Evolutionary conservation across 2,113 vertebrate species (phyloP).

Genomic region (Cochlearius cochlearius): DNA sequence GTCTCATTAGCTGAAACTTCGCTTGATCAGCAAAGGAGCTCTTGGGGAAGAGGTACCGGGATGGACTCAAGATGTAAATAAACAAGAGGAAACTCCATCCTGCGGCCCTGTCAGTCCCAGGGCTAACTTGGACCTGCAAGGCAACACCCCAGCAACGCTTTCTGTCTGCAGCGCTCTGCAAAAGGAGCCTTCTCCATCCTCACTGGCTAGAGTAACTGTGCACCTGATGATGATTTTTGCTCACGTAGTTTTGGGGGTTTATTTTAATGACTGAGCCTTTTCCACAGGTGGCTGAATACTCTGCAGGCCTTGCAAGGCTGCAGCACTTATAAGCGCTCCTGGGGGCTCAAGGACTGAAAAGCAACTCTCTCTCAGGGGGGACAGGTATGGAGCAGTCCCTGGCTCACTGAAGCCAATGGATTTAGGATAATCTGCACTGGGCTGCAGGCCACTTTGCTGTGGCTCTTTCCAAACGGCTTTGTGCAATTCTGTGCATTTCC

Average conservation of each 20-base stretch:
- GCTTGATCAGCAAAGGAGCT: background rate
- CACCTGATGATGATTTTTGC: background rate
- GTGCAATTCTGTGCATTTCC: background rate
- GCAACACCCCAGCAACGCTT: background rate
- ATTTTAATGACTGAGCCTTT: background rate
- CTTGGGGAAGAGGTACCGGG: background rate
- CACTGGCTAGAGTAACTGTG: accelerated
- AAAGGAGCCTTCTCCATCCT: background rate
- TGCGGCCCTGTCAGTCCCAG: background rate
- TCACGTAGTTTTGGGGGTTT: background rate
- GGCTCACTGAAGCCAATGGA: background rate
- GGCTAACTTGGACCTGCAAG: background rate
- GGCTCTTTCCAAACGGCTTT: background rate
- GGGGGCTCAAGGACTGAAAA: background rate
- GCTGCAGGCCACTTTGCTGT: background rate
- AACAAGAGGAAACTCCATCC: background rate
- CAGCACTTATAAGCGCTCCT: background rate
- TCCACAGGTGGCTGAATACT: background rate
- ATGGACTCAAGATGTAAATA: background rate
- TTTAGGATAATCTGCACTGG: background rate
- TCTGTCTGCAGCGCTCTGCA: background rate
- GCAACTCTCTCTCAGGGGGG: background rate
- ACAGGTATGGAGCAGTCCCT: background rate
- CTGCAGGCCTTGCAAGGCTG: background rate
- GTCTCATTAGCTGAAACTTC: background rate